phyloP scores from a whole-genome alignment of 2,888 invertebrate species.

The Dolichopus griseipennis region DNA sequence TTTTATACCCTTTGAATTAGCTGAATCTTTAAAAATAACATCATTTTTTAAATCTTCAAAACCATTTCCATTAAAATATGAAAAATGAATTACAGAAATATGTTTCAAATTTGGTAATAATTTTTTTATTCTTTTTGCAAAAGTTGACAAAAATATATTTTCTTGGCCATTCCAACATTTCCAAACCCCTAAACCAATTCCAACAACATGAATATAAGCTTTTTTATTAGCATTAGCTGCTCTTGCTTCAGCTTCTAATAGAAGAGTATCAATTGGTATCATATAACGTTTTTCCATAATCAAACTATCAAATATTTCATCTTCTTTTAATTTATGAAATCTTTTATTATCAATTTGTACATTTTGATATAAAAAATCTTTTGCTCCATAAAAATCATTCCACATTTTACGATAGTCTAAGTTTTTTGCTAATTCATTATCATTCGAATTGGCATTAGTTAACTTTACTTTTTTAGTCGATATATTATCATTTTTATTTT shows the following conservation, averaged over 20 bases:
- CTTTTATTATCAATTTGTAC: slow-evolving; percentile 30
- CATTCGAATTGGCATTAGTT: too few relatives aligned
- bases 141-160: slow-evolving; percentile 54
- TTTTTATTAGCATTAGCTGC: slow-evolving; percentile 45
- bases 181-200: slow-evolving; percentile 61
- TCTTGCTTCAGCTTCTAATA: slow-evolving; percentile 54
- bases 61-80: slow-evolving; percentile 48
- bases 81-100: slow-evolving; percentile 57
- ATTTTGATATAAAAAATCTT: slow-evolving; percentile 23
- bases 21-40: slow-evolving; percentile 29
- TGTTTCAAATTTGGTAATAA: slow-evolving; percentile 45
- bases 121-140: slow-evolving; percentile 50
- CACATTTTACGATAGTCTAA: slow-evolving; percentile 28
- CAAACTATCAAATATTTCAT: slow-evolving; percentile 37
- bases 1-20: slow-evolving; percentile 44
- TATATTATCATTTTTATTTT: slow-evolving; percentile 14
- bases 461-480: too few relatives aligned
- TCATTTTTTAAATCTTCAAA: slow-evolving; percentile 46
- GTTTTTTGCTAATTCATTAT: not conserved
- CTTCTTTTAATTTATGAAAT: slow-evolving; percentile 30
- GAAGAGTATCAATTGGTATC: slow-evolving; percentile 52
- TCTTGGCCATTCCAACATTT: slow-evolving; percentile 52
- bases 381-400: slow-evolving; percentile 30
- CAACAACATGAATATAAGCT: slow-evolving; percentile 58
- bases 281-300: slow-evolving; percentile 44